phyloP scores from a whole-genome alignment of 2,797 vertebrate genomes.

The Eulemur albifrons region DNA sequence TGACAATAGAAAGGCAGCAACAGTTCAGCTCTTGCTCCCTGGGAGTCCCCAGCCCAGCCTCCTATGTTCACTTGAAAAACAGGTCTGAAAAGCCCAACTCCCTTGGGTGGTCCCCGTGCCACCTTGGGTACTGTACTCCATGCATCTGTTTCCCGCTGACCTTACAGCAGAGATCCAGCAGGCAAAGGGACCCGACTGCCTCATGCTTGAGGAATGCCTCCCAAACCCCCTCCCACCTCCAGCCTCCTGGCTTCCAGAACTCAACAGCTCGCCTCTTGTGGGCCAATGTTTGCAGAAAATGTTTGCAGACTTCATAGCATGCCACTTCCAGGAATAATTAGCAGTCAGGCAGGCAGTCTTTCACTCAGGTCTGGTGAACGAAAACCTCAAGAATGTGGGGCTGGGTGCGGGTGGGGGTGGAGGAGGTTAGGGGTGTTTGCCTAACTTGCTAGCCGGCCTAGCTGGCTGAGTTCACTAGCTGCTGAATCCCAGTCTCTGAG shows the following conservation, averaged over 20 bases:
- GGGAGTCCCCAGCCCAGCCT: background rate
- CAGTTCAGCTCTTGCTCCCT: background rate
- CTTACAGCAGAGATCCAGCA: constrained; percentile 48
- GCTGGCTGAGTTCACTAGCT: background rate
- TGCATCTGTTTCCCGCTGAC: constrained; percentile 55
- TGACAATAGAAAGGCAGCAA: constrained; percentile 25
- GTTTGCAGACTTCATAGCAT: constrained; percentile 73
- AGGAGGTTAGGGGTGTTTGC: constrained; percentile 53
- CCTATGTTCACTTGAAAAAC: constrained; percentile 18
- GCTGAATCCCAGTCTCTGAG: background rate
- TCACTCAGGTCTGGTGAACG: constrained; percentile 57
- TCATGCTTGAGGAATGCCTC: constrained; percentile 76
- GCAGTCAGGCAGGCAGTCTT: constrained; percentile 63
- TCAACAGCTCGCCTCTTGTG: constrained; percentile 68
- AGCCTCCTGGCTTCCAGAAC: constrained; percentile 71
- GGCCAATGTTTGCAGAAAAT: constrained; percentile 76
- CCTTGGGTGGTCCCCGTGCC: constrained; percentile 53
- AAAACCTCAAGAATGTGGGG: constrained; percentile 70
- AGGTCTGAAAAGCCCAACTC: background rate
- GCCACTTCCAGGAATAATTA: constrained; percentile 75
- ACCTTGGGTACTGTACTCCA: constrained; percentile 50
- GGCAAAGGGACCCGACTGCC: constrained; percentile 51
- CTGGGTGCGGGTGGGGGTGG: background rate
- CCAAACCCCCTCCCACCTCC: constrained; percentile 48
- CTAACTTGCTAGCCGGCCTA: constrained; percentile 43